Conservation (phyloP, 2,888 invertebrate species). For the Itoplectis maculator region DNA sequence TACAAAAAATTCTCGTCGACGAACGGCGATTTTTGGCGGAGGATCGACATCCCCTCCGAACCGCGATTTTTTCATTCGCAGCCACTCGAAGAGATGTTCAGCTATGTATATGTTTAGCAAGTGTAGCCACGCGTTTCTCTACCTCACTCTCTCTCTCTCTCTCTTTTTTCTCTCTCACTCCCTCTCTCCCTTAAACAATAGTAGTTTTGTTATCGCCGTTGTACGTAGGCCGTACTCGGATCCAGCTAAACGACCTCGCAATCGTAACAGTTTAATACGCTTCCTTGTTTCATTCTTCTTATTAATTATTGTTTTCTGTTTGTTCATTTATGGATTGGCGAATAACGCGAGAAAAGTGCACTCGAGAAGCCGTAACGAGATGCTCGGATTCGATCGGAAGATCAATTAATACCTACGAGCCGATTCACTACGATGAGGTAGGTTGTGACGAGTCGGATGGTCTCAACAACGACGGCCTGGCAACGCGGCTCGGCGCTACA, state of each 20-base stretch:
- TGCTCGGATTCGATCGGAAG: constrained; percentile 55
- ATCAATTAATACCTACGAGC: constrained; percentile 57
- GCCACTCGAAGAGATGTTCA: not conserved
- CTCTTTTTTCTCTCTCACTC: too few relatives aligned
- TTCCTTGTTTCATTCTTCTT: constrained; percentile 11
- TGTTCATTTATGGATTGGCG: constrained; percentile 44
- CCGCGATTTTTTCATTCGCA: not conserved
- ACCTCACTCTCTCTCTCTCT: not conserved
- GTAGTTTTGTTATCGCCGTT: constrained; percentile 58
- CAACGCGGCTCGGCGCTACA: constrained; percentile 56
- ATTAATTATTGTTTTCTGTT: constrained; percentile 10
- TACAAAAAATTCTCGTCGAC: constrained; percentile 55
- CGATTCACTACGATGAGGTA: constrained; percentile 67
- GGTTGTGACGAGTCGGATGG: constrained; percentile 63
- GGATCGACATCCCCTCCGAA: not conserved
- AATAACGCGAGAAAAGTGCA: constrained; percentile 54
- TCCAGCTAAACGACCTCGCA: constrained; percentile 38
- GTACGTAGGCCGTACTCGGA: constrained; percentile 57
- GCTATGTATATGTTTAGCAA: constrained; percentile 16
- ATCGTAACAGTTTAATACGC: constrained; percentile 36
- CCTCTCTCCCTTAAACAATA: constrained; percentile 48
- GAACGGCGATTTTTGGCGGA: constrained; percentile 22
- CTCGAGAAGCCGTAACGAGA: constrained; percentile 46
- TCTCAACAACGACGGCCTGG: constrained; percentile 50
- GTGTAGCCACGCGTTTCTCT: constrained; percentile 8